Evolutionary conservation across 64 coral and sea anemone genomes (phyloP), one percentile per base, ranked within the genome.

Genomic region (Montipora capricornis): DNA sequence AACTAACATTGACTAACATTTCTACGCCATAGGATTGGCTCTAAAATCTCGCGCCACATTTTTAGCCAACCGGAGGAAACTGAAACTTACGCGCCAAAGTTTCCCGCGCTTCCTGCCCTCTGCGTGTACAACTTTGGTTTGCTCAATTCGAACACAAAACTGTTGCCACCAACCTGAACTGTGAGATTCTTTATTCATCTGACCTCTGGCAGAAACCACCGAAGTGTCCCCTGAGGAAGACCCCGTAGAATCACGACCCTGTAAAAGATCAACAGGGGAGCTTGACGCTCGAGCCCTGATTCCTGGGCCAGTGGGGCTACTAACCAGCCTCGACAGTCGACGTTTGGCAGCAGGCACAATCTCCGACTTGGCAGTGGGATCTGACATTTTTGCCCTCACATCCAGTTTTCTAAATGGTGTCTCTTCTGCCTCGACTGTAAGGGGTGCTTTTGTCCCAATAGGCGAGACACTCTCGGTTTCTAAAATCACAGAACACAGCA

Each of bases 161-260:
- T 59, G 50, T 20, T 55, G 37, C 3, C 20, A 50, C 44, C 45
- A 12, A 86, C 82, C 82, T 86, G 82, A 51, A 46, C 13, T 50
- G 7, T 19, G 68, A 20, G 44, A 17, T 5, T 86, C 82, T 24
- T 86, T 50, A 11, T 71, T 86, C 16, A 47, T 71, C 45, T 47
- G 82, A 47, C 62, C 66, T 86, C 82, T 86, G 6, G 46, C 64
- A 86, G 82, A 49, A 69, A 49, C 64, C 62, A 71, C 45, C 11
- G 82, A 20, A 13, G 82, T 47, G 64, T 86, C 47, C 66, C 67
- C 82, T 68, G 62, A 11, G 14, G 82, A 71, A 8, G 66, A 51
- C 47, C 66, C 46, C 44, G 8, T 47, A 17, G 82, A 70, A 86
- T 86, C 66, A 73, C 45, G 82, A 49, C 66, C 37, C 64, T 86